phyloP scores from a whole-genome alignment of 2,888 invertebrate species.

The Caenorhabditis virilis region DNA sequence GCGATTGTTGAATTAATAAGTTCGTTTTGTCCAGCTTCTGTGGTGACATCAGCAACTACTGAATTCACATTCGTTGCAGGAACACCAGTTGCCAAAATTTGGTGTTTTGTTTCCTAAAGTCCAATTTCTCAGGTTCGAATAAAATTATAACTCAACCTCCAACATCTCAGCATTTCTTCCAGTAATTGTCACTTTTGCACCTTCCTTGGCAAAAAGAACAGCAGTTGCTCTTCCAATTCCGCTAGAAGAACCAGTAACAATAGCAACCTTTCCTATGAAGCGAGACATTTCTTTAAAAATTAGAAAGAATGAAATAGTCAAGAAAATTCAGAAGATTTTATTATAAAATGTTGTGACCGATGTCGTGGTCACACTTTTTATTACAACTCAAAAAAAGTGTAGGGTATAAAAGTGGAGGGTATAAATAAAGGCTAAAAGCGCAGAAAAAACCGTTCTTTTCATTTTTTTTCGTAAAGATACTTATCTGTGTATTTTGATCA shows the following conservation, averaged over 20 bases:
- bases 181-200: slow-evolving; percentile 11
- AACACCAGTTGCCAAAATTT: slow-evolving; percentile 3
- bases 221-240: slow-evolving; percentile 8
- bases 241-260: slow-evolving; percentile 4
- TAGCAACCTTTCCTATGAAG: not conserved
- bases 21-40: slow-evolving; percentile 8
- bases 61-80: slow-evolving; percentile 8
- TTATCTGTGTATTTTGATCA: too few relatives aligned
- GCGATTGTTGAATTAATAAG: slow-evolving; percentile 10
- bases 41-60: slow-evolving; percentile 7
- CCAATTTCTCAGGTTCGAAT: too few relatives aligned
- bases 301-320: too few relatives aligned
- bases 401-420: too few relatives aligned
- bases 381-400: too few relatives aligned
- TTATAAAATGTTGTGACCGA: too few relatives aligned
- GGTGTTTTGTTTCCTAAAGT: not conserved
- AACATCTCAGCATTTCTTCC: slow-evolving; percentile 6
- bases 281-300: slow-evolving; percentile 3
- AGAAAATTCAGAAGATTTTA: too few relatives aligned
- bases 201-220: slow-evolving; percentile 4
- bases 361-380: too few relatives aligned
- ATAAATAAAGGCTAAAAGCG: too few relatives aligned
- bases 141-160: not conserved
- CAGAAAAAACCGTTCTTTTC: too few relatives aligned
- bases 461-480: too few relatives aligned